Conservation (phyloP, 2,113 vertebrate species). For the Dromiciops gliroides region DNA sequence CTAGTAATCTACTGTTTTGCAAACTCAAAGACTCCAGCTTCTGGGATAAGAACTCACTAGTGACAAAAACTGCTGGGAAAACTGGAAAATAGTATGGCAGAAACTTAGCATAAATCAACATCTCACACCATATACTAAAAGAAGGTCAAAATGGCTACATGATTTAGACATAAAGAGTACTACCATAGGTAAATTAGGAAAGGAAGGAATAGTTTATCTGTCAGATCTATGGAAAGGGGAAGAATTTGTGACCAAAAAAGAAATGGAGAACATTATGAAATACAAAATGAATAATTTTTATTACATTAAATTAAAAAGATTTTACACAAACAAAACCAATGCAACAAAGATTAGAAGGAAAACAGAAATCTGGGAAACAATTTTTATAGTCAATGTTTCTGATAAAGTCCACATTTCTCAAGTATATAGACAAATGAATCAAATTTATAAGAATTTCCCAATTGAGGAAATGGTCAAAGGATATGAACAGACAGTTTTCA, state of each 20-base stretch:
- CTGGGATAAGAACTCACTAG: neutral
- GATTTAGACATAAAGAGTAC: neutral
- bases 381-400: no score
- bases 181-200: neutral
- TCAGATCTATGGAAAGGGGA: neutral
- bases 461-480: no score
- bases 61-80: neutral
- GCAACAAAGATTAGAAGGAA: no score
- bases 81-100: neutral
- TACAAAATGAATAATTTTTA: neutral
- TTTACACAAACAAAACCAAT: neutral
- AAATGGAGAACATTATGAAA: no score
- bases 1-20: no score
- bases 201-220: neutral
- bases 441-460: no score
- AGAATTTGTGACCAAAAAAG: neutral
- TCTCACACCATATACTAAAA: neutral
- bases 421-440: no score
- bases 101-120: neutral
- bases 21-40: no score
- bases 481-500: no score
- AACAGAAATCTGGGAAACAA: no score
- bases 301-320: neutral
- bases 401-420: no score
- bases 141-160: no score